Conservation (phyloP, 1,140 invertebrate genomes). For the Lasioglossum baleicum region DNA sequence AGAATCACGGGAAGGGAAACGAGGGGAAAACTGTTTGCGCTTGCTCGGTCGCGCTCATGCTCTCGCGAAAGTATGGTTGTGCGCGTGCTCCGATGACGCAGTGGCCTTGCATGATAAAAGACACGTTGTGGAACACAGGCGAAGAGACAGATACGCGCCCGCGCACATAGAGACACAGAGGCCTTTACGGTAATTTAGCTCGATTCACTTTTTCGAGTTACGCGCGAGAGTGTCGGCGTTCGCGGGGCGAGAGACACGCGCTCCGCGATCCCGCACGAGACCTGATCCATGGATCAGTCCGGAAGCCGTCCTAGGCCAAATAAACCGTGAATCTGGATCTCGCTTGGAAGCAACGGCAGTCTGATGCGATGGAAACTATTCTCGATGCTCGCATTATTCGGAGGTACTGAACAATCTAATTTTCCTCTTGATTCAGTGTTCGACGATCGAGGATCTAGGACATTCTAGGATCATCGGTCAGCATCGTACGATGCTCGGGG, state of each 20-base stretch:
- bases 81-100: constrained; percentile 53
- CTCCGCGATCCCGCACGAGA: constrained; percentile 13
- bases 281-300: not conserved
- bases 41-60: not conserved
- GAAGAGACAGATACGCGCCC: not conserved
- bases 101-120: constrained; percentile 62
- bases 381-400: no score
- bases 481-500: no score
- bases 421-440: no score
- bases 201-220: constrained; percentile 47
- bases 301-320: not conserved
- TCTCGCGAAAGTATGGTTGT: not conserved
- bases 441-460: no score
- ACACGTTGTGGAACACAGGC: constrained; percentile 13
- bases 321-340: not conserved
- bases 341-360: no score
- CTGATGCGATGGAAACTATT: not conserved
- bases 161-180: not conserved
- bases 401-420: no score
- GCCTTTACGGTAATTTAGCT: constrained; percentile 51
- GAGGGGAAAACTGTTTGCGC: not conserved
- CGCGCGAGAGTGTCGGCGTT: constrained; percentile 1
- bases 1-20: not conserved
- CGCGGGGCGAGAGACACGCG: not conserved
- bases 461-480: no score